Evolutionary conservation across 2,797 vertebrate genomes (phyloP).

Genomic region (Acropternis orthonyx): DNA sequence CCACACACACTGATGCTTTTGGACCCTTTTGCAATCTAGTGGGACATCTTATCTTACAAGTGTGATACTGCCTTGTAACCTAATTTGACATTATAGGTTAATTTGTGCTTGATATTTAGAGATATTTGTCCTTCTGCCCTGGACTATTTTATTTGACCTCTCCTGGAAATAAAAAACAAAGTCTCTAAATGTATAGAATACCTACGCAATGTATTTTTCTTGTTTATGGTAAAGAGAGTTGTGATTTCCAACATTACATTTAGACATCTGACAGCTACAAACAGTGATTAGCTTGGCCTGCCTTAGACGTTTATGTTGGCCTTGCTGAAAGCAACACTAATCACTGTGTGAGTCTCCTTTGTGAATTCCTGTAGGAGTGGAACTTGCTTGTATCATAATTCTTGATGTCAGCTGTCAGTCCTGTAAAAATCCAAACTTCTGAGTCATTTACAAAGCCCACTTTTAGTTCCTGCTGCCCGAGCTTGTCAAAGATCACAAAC

Average conservation of each 20-base stretch:
- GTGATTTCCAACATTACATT: neutral
- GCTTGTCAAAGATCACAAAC: neutral
- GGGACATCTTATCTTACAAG: neutral
- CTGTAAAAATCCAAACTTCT: neutral
- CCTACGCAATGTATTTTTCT: neutral
- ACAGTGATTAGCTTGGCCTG: neutral
- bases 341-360: neutral
- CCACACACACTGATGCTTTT: neutral
- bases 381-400: neutral
- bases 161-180: neutral
- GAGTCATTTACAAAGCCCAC: neutral
- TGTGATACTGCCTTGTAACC: neutral
- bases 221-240: neutral
- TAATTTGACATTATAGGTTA: neutral
- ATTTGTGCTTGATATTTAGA: neutral
- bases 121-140: neutral
- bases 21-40: neutral
- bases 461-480: neutral
- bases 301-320: neutral
- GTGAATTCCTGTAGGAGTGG: neutral
- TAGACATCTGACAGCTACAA: neutral
- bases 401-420: neutral
- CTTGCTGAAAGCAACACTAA: neutral
- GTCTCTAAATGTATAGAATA: neutral
- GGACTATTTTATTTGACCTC: neutral